phyloP scores from a whole-genome alignment of 2,113 vertebrate species.

The Forbesichthys agassizii region DNA sequence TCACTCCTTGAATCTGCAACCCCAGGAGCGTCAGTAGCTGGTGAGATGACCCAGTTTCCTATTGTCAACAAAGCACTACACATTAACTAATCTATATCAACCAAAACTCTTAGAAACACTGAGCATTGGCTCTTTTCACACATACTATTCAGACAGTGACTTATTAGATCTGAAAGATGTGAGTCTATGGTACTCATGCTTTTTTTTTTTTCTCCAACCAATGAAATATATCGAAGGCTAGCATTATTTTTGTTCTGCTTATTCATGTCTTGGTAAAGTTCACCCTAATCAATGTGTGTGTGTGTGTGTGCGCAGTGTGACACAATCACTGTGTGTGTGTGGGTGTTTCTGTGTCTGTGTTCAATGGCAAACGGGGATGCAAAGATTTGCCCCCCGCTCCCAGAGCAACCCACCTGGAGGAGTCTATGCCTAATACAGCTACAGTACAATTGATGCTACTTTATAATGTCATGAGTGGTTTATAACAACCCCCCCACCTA shows the following conservation, averaged over 20 bases:
- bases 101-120: conserved; percentile 59
- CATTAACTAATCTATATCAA: conserved; percentile 69
- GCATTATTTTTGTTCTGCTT: conserved; percentile 42
- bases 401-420: conserved; percentile 38
- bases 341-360: conserved; percentile 28
- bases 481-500: conserved; percentile 9
- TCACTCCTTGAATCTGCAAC: conserved; percentile 35
- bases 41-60: conserved; percentile 56
- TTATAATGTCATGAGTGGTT: conserved; percentile 42
- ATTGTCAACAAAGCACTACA: conserved; percentile 64
- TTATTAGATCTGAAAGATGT: conserved; percentile 45
- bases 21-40: conserved; percentile 47
- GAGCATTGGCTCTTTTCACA: conserved; percentile 49
- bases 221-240: conserved; percentile 59
- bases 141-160: conserved; percentile 58
- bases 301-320: conserved; percentile 45
- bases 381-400: conserved; percentile 4
- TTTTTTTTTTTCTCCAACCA: conserved; percentile 36
- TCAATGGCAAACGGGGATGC: conserved; percentile 13
- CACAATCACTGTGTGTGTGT: conserved; percentile 45
- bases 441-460: conserved; percentile 61
- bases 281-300: conserved; percentile 26
- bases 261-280: conserved; percentile 15
- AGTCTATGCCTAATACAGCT: conserved; percentile 53
- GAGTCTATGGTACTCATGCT: conserved; percentile 53